Percentiles rank a stretch among this genome's conserved stretches.
Evolutionary conservation across 2,797 vertebrate species (phyloP).

Genomic region (Alfaro cultratus): DNA sequence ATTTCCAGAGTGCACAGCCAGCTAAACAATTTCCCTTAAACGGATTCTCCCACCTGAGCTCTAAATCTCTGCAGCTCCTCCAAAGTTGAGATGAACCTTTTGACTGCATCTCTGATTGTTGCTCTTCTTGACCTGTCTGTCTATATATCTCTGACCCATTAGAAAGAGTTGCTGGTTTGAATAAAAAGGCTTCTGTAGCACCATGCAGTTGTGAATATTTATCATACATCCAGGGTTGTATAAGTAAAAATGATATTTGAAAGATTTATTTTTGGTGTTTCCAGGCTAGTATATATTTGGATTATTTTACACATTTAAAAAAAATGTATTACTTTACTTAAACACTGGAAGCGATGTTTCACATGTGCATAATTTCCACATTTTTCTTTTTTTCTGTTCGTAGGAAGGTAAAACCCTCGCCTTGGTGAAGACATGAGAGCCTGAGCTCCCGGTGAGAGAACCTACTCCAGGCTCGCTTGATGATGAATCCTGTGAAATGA

Average conservation of each 20-base stretch:
- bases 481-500: slow-evolving; percentile 3
- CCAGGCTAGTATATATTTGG: background rate
- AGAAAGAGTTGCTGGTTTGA: background rate
- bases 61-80: background rate
- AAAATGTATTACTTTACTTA: background rate
- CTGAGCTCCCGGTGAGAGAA: slow-evolving; percentile 1
- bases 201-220: background rate
- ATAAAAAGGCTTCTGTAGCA: background rate
- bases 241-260: no score
- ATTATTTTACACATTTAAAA: background rate
- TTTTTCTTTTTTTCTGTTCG: background rate
- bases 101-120: background rate
- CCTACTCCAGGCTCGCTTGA: background rate
- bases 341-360: background rate
- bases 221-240: background rate
- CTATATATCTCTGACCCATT: background rate
- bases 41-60: background rate
- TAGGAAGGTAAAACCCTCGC: background rate
- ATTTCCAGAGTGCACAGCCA: background rate
- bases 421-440: background rate
- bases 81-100: background rate
- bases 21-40: background rate
- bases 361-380: background rate
- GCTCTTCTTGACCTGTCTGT: background rate
- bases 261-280: background rate